Evolutionary conservation across 2,797 vertebrate species (phyloP).

Genomic region (Helarctos malayanus): DNA sequence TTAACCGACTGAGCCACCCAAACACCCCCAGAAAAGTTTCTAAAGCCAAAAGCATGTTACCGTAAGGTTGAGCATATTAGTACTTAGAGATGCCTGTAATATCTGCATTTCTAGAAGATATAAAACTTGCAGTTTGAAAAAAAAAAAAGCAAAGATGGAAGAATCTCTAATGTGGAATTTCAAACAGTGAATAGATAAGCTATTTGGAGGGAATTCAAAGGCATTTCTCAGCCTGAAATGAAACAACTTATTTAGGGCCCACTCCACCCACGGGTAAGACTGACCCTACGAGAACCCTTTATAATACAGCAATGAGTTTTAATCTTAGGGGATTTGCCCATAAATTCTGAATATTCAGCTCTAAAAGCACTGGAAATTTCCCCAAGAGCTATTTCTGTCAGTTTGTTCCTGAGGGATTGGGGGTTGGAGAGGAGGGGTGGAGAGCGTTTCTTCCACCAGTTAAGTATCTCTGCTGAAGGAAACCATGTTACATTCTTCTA

Average conservation of each 20-base stretch:
- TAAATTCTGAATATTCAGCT: constrained; percentile 69
- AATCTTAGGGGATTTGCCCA: constrained; percentile 72
- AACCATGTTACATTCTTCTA: not conserved
- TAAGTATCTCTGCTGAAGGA: constrained; percentile 59
- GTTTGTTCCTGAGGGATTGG: not conserved
- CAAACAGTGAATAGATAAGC: constrained; percentile 60
- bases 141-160: not conserved
- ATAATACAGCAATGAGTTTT: constrained; percentile 66
- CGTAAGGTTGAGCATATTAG: not conserved
- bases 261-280: not conserved
- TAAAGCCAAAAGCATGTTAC: not conserved
- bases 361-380: constrained; percentile 58
- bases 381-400: not conserved
- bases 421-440: too few species aligned
- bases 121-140: not conserved
- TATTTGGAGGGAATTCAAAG: constrained; percentile 68
- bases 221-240: constrained; percentile 68
- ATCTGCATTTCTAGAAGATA: constrained; percentile 52
- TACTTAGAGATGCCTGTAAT: not conserved
- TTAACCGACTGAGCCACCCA: too few species aligned
- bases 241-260: constrained; percentile 60
- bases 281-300: constrained; percentile 60
- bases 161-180: constrained; percentile 36
- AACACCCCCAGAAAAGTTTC: not conserved
- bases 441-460: not conserved